Base-by-base conservation (phyloP, 2,888 invertebrate genomes). In the Gymnocheta viridis region DNA sequence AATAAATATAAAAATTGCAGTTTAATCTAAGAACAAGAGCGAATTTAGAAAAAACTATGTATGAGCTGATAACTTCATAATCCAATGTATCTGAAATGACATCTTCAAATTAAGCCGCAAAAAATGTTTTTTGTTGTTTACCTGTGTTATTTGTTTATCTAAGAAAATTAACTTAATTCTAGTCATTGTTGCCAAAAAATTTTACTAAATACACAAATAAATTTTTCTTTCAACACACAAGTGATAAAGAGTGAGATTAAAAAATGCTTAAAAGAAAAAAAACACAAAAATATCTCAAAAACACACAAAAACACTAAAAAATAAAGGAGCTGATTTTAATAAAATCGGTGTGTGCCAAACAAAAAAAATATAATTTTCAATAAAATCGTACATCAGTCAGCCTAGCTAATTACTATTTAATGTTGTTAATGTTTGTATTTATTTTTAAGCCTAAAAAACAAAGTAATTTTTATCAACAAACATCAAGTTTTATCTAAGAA, bases 181-280 rank as follows among this genome's bases (percentile, higher is more conserved):
- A 82, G 78, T 78, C 78, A 73, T 73, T 67, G 49, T 72, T 72
- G 44, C 47, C 17, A 73, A 78, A 32, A 54, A 58, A 44, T 35
- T 73, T 69, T 27, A 41, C 41, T 41, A 54, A 60, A 17, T 12
- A 60, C 19, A 41, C 66, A 58, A 60, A n/a, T 35, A 67, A 74
- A 19, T 64, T 82, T 80, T 82, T 66, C 77, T 82, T 70, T 66
- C 67, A 80, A 87, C 88, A 89, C 88, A 88, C 90, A 90, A 91
- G 90, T 91, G 91, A 91, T 91, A 91, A 90, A 88, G 91, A 91
- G 91, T 91, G 91, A 91, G 91, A 91, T 91, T 90, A 89, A 89
- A 89, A 87, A 88, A 56, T 47, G 32, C 64, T 17, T 32, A 73
- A 7, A 58, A 32, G 17, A 24, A 24, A 24, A 51, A 19, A 27